phyloP scores from a whole-genome alignment of 1,140 invertebrate genomes.

The Aporrectodea caliginosa region DNA sequence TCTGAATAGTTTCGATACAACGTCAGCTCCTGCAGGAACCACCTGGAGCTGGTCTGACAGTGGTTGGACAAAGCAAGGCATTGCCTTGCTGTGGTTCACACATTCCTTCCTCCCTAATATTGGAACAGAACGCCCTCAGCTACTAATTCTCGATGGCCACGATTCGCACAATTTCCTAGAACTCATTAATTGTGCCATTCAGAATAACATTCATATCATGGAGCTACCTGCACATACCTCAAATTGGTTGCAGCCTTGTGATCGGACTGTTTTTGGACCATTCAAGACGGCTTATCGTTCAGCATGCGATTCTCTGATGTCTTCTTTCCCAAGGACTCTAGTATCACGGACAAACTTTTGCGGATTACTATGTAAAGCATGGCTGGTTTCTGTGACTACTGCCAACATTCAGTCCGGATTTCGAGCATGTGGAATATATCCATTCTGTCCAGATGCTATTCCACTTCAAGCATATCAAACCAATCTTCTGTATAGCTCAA shows the following conservation, averaged over 20 bases:
- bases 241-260: slow-evolving; percentile 37
- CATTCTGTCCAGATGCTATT: background rate
- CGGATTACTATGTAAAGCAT: background rate
- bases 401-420: background rate
- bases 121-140: slow-evolving; percentile 3
- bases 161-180: background rate
- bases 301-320: background rate
- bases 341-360: background rate
- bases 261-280: slow-evolving; percentile 36
- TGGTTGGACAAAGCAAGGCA: slow-evolving; percentile 21
- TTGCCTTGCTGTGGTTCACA: slow-evolving; percentile 1
- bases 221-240: slow-evolving; percentile 40
- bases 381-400: background rate
- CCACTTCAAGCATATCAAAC: background rate
- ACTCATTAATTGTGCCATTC: slow-evolving; percentile 14
- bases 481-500: too few relatives aligned
- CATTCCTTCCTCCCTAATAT: slow-evolving; percentile 3
- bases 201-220: slow-evolving; percentile 35
- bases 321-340: background rate
- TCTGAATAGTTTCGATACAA: slow-evolving; percentile 5
- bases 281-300: slow-evolving; percentile 35
- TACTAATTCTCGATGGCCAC: too few relatives aligned
- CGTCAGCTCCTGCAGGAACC: background rate
- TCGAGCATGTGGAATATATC: background rate
- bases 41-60: background rate